Conservation (phyloP, 2,888 invertebrate species). For the Lasioglossum figueresi region DNA sequence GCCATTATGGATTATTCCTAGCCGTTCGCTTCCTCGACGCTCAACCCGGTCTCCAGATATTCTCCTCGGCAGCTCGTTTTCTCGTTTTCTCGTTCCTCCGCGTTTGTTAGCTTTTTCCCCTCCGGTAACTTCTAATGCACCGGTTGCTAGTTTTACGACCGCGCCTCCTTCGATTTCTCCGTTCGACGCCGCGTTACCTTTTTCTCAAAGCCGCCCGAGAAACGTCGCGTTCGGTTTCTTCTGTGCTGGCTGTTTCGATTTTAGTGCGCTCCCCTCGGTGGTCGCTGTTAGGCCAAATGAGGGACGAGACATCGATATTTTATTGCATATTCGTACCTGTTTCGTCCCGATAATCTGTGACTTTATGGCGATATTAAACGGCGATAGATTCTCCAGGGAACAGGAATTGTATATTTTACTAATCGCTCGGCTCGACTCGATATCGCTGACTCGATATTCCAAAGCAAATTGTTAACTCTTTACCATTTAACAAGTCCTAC, state of each 20-base stretch:
- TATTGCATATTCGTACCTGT: not conserved
- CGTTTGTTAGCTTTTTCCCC: constrained; percentile 37
- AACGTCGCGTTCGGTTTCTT: not conserved
- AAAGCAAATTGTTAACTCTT: not conserved
- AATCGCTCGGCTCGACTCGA: too few relatives aligned
- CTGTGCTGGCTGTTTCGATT: not conserved
- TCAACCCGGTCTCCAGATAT: constrained; percentile 22
- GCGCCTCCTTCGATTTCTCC: not conserved
- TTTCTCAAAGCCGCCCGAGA: not conserved
- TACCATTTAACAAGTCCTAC: not conserved
- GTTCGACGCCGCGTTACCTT: not conserved
- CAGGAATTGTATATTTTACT: not conserved
- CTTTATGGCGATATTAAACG: too few relatives aligned
- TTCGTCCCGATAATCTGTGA: not conserved
- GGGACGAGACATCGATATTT: not conserved
- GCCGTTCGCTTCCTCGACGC: constrained; percentile 23
- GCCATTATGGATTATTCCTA: constrained; percentile 59
- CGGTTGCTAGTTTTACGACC: constrained; percentile 44
- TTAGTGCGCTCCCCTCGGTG: not conserved
- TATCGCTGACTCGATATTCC: not conserved
- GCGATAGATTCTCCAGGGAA: not conserved
- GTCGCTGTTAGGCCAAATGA: not conserved
- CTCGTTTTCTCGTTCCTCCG: constrained; percentile 32
- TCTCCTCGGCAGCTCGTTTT: constrained; percentile 24
- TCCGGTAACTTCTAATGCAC: constrained; percentile 18